Evolutionary conservation across 2,888 invertebrate genomes (phyloP), one percentile per base, ranked within the genome.

Genomic region (Tinea trinotella): DNA sequence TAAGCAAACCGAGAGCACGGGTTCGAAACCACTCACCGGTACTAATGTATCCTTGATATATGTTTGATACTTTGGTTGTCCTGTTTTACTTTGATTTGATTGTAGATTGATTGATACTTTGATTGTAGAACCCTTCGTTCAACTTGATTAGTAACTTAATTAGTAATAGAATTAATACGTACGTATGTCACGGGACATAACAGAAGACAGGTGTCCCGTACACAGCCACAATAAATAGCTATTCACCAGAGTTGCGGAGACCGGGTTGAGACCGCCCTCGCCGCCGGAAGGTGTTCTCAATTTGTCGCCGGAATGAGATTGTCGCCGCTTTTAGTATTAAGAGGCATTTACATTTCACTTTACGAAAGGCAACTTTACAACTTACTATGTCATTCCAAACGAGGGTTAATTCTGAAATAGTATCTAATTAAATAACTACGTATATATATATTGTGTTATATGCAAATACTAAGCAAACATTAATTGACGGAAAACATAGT

Each of bases 301-400:
- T 84, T 83, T 83, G 83, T 83, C 80, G 75, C 64, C 63, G 62
- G 73, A 80, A 82, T 80, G 77, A 80, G 76, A 79, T 79, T 82
- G 83, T 81, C 80, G 69, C 75, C 77, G 77, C 75, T 74, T 74
- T 74, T 75, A 69, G 76, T 72, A 77, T 77, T 76, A 77, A 80
- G 75, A 79, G 76, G 78, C 79, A 77, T 76, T 77, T 71, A 76
- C 74, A 74, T 79, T 80, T 77, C 76, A 78, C 74, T 78, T 77
- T 24, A 50, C 24, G 18, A 18, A 24, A 15, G 50, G 24, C 24
- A 24, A 22, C 24, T 46, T 46, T 46, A 46, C 46, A 46, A 17
- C 19, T 19, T 17, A 46, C n/a, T 19, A 19, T 9, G 46, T 46
- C 46, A 19, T 15, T 15, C n/a, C 13, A 40, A 15, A 40, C 40